phyloP scores from a whole-genome alignment of 2,113 vertebrate species.

The Otocyon megalotis region DNA sequence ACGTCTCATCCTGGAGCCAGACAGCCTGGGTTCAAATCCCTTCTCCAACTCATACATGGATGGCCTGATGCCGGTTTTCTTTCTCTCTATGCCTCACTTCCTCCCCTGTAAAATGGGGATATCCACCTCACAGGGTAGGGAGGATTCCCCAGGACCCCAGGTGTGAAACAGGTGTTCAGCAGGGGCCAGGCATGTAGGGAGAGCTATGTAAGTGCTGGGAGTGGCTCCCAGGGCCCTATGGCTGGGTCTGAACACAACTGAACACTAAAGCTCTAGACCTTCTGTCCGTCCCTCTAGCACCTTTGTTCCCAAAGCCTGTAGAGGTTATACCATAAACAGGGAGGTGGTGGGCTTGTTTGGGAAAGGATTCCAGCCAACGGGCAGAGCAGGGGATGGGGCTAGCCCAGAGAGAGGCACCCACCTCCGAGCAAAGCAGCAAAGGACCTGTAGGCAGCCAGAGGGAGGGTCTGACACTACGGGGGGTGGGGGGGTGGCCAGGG shows the following conservation, averaged over 20 bases:
- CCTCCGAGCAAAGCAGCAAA: background rate
- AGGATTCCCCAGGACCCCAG: background rate
- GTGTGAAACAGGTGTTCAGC: background rate
- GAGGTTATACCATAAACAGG: background rate
- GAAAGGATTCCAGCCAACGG: background rate
- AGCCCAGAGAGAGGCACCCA: background rate
- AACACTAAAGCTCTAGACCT: background rate
- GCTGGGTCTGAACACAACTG: too few relatives aligned
- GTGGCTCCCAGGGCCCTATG: background rate
- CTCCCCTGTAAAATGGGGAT: background rate
- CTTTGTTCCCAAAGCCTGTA: background rate
- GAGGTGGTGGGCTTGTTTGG: background rate
- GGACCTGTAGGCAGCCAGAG: accelerated
- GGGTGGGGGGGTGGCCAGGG: background rate
- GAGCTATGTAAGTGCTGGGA: background rate
- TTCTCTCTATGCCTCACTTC: background rate
- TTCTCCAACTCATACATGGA: background rate
- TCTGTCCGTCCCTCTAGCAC: background rate
- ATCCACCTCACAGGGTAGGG: accelerated
- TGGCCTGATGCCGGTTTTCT: background rate
- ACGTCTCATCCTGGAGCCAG: background rate
- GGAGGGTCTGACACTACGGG: background rate
- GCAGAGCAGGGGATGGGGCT: background rate
- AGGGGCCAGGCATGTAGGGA: accelerated
- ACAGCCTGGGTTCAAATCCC: background rate